phyloP scores from a whole-genome alignment of 2,797 vertebrate genomes.

The Malacoraja senta region DNA sequence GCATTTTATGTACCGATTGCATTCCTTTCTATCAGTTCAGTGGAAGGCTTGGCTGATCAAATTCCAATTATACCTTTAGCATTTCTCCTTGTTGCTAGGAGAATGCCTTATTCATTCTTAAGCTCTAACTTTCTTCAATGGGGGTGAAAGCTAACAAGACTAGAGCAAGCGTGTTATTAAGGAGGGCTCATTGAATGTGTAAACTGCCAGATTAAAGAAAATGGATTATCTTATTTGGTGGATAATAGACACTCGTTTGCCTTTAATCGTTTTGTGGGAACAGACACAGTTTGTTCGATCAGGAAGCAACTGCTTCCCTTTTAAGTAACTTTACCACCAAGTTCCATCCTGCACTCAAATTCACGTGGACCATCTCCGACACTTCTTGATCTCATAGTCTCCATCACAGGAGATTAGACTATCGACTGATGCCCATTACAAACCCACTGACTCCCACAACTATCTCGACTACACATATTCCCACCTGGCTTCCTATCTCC shows the following conservation, averaged over 20 bases:
- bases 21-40: slow-evolving; percentile 18
- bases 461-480: too few relatives aligned
- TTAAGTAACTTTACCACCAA: background rate
- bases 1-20: background rate
- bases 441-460: too few relatives aligned
- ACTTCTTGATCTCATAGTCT: too few relatives aligned
- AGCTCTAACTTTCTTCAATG: background rate
- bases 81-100: background rate
- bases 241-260: background rate
- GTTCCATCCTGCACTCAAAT: too few relatives aligned
- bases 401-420: too few relatives aligned
- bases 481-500: too few relatives aligned
- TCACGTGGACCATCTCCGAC: too few relatives aligned
- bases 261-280: background rate
- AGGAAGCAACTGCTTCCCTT: background rate
- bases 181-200: background rate
- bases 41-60: slow-evolving; percentile 29
- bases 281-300: background rate
- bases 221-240: background rate
- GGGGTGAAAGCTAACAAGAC: background rate
- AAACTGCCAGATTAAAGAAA: background rate
- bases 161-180: background rate
- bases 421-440: too few relatives aligned
- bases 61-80: background rate
- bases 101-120: slow-evolving; percentile 17